phyloP scores from a whole-genome alignment of 2,888 invertebrate genomes.

The Sminthurides aquaticus region DNA sequence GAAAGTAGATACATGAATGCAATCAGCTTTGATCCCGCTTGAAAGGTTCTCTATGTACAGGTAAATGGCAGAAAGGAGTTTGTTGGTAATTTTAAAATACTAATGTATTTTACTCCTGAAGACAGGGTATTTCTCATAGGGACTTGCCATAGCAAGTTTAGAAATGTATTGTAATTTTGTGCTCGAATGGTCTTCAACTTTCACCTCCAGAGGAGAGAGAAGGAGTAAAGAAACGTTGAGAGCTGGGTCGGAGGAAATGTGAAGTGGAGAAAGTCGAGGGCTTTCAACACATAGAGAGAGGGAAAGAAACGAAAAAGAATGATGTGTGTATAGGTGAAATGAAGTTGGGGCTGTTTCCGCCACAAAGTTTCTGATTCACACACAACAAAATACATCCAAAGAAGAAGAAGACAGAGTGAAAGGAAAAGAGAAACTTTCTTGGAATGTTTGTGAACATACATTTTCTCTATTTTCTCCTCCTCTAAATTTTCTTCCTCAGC shows the following conservation, averaged over 20 bases:
- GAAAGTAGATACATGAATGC: too few relatives aligned
- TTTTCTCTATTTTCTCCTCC: conserved; percentile 17
- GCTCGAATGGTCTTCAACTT: background rate
- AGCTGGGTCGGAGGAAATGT: too few relatives aligned
- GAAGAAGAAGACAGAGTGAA: conserved; percentile 1
- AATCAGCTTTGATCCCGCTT: too few relatives aligned
- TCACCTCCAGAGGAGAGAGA: background rate
- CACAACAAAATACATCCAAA: too few relatives aligned
- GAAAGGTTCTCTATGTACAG: too few relatives aligned
- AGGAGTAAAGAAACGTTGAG: background rate
- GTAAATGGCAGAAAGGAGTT: too few relatives aligned
- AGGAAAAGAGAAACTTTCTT: conserved; percentile 28
- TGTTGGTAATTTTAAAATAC: too few relatives aligned
- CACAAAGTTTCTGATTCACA: background rate
- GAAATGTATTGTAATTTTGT: background rate
- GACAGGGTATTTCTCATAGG: too few relatives aligned
- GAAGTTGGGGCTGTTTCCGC: background rate
- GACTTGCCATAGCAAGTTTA: background rate
- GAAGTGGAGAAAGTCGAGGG: background rate
- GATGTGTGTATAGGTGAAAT: background rate
- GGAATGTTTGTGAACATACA: conserved; percentile 35
- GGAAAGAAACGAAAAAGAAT: background rate
- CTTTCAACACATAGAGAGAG: too few relatives aligned
- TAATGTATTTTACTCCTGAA: too few relatives aligned
- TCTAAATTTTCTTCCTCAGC: background rate